phyloP scores from a whole-genome alignment of 2,113 vertebrate genomes.

The Mola mola region DNA sequence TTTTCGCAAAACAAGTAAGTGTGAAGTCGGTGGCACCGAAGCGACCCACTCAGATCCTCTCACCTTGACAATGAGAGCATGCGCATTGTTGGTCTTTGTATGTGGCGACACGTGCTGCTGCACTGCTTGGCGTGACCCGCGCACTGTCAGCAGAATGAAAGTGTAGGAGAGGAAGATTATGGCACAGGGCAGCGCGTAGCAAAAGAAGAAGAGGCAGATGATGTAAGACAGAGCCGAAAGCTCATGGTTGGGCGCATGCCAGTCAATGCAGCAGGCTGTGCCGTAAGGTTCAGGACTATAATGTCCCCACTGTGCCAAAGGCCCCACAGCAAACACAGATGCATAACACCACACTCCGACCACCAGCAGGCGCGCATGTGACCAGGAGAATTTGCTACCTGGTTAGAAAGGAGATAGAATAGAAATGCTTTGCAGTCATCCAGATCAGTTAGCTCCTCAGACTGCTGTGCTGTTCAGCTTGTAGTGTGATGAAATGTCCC shows the following conservation, averaged over 20 bases:
- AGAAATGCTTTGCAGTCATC: conserved; percentile 9
- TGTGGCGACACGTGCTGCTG: conserved; percentile 81
- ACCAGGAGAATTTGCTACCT: conserved; percentile 85
- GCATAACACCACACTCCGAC: conserved; percentile 84
- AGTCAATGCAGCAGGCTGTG: conserved; percentile 88
- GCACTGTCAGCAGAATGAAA: conserved; percentile 84
- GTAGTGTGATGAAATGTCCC: not conserved
- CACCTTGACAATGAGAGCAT: conserved; percentile 84
- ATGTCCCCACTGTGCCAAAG: conserved; percentile 84
- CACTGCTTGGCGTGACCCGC: conserved; percentile 79
- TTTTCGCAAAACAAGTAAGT: too few relatives aligned
- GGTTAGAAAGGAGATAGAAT: conserved; percentile 10
- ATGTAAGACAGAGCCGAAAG: conserved; percentile 81
- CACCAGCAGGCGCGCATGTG: conserved; percentile 82
- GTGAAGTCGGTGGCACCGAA: too few relatives aligned
- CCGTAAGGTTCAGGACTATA: conserved; percentile 87
- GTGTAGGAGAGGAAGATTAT: conserved; percentile 85
- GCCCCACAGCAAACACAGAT: conserved; percentile 82
- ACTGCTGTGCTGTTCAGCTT: not conserved
- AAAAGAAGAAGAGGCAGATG: conserved; percentile 85
- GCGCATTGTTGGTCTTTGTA: conserved; percentile 71
- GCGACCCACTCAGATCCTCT: conserved; percentile 26
- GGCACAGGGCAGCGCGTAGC: conserved; percentile 85
- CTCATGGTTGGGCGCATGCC: conserved; percentile 79
- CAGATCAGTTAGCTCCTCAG: not conserved